Evolutionary conservation across 2,888 invertebrate species (phyloP).

Genomic region (Odontothrips loti): DNA sequence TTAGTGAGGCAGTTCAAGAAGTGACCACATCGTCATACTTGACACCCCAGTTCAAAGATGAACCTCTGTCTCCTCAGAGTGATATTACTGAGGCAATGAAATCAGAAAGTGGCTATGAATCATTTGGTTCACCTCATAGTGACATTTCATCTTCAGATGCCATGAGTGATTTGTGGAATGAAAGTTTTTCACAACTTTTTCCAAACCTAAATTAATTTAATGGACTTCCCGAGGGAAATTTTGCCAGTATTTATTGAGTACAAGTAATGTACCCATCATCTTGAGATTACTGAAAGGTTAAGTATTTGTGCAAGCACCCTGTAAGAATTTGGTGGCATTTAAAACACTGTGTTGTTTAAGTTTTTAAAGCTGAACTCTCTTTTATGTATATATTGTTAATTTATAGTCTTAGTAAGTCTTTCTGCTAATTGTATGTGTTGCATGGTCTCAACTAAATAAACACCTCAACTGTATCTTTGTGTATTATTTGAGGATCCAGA

Average conservation of each 20-base stretch:
- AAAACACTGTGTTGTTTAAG: neutral
- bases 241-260: too few species aligned
- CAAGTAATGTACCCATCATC: too few species aligned
- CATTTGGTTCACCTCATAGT: conserved; percentile 55
- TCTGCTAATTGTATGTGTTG: neutral
- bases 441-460: neutral
- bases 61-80: neutral
- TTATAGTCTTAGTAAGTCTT: neutral
- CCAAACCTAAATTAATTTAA: neutral
- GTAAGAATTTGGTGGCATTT: neutral
- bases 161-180: conserved; percentile 18
- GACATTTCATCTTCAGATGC: conserved; percentile 29
- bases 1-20: neutral
- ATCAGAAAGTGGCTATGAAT: conserved; percentile 65
- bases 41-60: neutral
- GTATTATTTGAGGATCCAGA: neutral
- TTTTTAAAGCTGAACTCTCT: neutral
- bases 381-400: neutral
- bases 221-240: too few species aligned
- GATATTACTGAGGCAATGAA: conserved; percentile 3
- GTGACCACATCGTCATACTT: neutral
- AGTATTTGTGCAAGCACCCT: too few species aligned
- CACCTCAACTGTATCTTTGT: neutral
- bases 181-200: neutral
- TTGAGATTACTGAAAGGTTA: too few species aligned